Base-by-base conservation (phyloP, 2,888 invertebrate genomes). In the Mythimna impura region DNA sequence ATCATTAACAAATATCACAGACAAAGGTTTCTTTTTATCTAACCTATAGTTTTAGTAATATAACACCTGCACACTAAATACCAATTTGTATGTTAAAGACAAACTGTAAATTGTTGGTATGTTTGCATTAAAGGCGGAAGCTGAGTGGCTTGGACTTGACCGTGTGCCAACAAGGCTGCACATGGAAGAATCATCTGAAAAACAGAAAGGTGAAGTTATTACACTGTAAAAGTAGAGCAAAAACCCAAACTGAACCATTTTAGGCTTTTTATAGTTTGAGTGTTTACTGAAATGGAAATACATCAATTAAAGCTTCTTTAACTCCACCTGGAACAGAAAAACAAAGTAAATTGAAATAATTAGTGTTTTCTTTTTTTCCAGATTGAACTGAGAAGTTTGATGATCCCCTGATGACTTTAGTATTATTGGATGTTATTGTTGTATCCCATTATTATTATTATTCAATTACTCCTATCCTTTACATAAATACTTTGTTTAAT, bases 101-200 rank as follows among this genome's bases (percentile, higher is more conserved):
- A 91, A 78, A 83, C 88, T 87, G 88, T 94, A 94, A 94, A 88
- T 85, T 86, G 87, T 89, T 91, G 91, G 87, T 92, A 90, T 94
- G 91, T 96, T 95, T 95, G 91, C 87, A 92, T 96, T 96, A 91
- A 94, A 97, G 97, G 95, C 96, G 87, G 97, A 97, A 94, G 96
- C 96, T 86, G 97, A 97, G 91, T 97, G 97, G 96, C 95, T 96
- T 89, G 97, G 97, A 88, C 96, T 97, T 92, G 97, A 97, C 94
- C 97, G 97, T 93, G 97, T 97, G 91, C 97, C 97, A 89, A 97
- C 97, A 90, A 96, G 97, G 92, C 96, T 97, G 93, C 96, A 96
- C 89, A 94, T 95, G 93, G 96, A 94, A 90, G 95, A 96, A 90
- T 90, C 95, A 94, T 94, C 96, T 96, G 96, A 94, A 96, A 96